These are phyloP conservation scores for Frankliniella intonsa DNA, from an alignment of 2,888 invertebrate genomes.

Conservation along the genomic window DNA sequence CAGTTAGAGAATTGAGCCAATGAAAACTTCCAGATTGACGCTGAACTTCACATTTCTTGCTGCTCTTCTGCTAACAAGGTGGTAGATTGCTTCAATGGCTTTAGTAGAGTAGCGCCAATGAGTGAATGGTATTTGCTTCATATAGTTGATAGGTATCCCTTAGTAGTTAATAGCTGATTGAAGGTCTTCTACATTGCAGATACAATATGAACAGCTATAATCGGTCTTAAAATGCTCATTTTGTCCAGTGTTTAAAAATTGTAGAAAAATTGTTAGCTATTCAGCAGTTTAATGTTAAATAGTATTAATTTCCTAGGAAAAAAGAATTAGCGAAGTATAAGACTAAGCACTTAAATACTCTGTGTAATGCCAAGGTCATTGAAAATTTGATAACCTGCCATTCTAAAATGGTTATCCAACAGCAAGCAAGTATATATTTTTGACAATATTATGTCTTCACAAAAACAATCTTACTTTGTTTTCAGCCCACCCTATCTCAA, in stretches of 20 bases:
- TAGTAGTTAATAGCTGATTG: not conserved
- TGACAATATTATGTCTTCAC: not conserved
- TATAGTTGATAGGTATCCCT: not conserved
- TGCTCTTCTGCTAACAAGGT: not conserved
- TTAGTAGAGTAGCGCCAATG: not conserved
- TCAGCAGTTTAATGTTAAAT: too few species aligned
- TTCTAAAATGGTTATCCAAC: too few species aligned
- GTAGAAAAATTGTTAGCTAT: not conserved
- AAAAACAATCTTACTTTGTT: slow-evolving; percentile 1
- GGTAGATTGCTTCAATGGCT: slow-evolving; percentile 4
- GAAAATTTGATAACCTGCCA: too few species aligned
- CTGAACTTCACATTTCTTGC: too few species aligned
- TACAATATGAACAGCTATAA: not conserved
- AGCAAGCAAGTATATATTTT: too few species aligned
- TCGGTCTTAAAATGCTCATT: too few species aligned
- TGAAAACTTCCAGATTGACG: too few species aligned
- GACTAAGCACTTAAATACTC: too few species aligned
- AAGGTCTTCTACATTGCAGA: not conserved
- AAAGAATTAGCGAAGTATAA: not conserved
- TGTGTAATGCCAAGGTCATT: too few species aligned
- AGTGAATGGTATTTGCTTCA: not conserved
- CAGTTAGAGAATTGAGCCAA: not conserved
- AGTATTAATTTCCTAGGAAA: not conserved
- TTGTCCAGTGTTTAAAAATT: not conserved
- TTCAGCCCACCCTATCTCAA: slow-evolving; percentile 1